Percentiles rank a stretch among this genome's conserved stretches.
phyloP scores from a whole-genome alignment of 2,888 invertebrate genomes.

The Eudemis profundana region DNA sequence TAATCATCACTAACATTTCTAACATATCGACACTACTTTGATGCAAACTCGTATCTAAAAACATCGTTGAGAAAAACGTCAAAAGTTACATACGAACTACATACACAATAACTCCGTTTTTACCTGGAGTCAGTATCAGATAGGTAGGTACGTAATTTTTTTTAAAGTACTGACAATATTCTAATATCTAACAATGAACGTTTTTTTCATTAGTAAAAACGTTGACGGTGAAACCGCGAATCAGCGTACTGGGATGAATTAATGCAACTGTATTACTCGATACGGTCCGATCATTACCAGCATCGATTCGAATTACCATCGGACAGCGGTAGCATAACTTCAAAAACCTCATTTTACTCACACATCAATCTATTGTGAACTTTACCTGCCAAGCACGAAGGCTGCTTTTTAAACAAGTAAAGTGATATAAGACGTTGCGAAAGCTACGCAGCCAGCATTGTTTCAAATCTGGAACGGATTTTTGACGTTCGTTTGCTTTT shows the following conservation, averaged over 20 bases:
- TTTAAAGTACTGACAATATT: no score
- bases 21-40: no score
- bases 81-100: no score
- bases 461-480: conserved; percentile 33
- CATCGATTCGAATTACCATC: conserved; percentile 37
- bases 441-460: conserved; percentile 10
- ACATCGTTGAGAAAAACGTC: no score
- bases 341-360: background rate
- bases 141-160: no score
- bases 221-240: no score
- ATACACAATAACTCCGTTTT: no score
- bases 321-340: background rate
- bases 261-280: conserved; percentile 30
- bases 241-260: conserved; percentile 25
- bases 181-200: no score
- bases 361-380: background rate
- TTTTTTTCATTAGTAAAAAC: no score
- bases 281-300: conserved; percentile 38
- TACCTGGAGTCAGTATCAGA: no score
- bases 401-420: background rate
- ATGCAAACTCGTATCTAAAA: no score
- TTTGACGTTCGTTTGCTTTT: conserved; percentile 15
- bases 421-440: background rate
- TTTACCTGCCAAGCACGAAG: background rate
- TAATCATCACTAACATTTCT: no score